Conservation (phyloP, 2,888 invertebrate genomes). For the Lasioglossum morio region DNA sequence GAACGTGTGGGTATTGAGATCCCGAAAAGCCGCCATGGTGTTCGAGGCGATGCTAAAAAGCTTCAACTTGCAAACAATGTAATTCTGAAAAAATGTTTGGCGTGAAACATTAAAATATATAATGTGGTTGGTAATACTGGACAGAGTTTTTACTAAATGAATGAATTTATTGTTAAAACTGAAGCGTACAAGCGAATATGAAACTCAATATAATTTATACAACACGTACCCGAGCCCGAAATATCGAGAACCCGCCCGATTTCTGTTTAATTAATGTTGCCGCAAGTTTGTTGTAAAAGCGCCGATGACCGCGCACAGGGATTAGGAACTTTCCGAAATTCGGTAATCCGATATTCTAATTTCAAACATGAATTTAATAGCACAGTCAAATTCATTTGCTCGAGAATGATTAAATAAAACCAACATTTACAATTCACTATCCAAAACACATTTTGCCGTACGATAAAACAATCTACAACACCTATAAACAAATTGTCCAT, state of each 20-base stretch:
- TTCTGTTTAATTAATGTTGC: conserved; percentile 41
- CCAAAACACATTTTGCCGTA: neutral
- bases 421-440: neutral
- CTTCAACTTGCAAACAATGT: too few relatives aligned
- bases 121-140: too few relatives aligned
- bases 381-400: conserved; percentile 12
- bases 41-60: too few relatives aligned
- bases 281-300: conserved; percentile 33
- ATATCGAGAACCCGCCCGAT: conserved; percentile 5
- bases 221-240: too few relatives aligned
- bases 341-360: conserved; percentile 49
- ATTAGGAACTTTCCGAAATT: conserved; percentile 40
- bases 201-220: too few relatives aligned
- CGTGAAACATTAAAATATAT: too few relatives aligned
- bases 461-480: neutral
- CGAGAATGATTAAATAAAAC: neutral
- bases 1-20: too few relatives aligned
- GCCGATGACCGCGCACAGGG: neutral
- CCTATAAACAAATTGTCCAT: neutral
- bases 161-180: too few relatives aligned
- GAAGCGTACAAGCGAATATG: too few relatives aligned
- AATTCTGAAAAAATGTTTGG: too few relatives aligned
- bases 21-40: too few relatives aligned
- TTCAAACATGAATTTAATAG: conserved; percentile 36
- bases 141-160: too few relatives aligned